Percentiles rank a stretch among this genome's conserved stretches.
These are phyloP conservation scores for Sinotaia quadrata DNA, from an alignment of 2,888 invertebrate genomes.

Conservation along the genomic window DNA sequence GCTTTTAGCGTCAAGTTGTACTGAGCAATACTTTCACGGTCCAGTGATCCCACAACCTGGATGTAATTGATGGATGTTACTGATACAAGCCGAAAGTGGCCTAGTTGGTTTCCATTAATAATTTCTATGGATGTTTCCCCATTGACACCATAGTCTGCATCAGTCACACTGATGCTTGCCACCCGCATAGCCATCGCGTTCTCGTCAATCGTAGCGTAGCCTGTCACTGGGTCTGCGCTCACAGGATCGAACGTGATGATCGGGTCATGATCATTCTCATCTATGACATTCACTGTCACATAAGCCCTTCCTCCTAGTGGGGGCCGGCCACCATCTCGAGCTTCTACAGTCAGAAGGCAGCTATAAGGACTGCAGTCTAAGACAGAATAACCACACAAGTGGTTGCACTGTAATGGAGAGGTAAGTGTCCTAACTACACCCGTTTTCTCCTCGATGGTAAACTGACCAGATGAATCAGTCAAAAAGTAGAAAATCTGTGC, in stretches of 20 bases:
- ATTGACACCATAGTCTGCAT: slow-evolving; percentile 92
- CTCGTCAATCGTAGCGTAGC: slow-evolving; percentile 92
- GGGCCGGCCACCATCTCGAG: slow-evolving; percentile 92
- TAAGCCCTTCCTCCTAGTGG: slow-evolving; percentile 82
- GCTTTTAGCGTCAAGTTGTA: slow-evolving; percentile 95
- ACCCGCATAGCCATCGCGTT: slow-evolving; percentile 92
- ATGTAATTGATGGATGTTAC: slow-evolving; percentile 89
- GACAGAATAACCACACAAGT: slow-evolving; percentile 39
- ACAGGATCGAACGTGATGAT: slow-evolving; percentile 75
- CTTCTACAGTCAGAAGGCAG: slow-evolving; percentile 94
- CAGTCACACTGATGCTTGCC: slow-evolving; percentile 92
- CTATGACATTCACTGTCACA: slow-evolving; percentile 63
- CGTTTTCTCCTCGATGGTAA: slow-evolving; percentile 91
- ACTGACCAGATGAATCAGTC: slow-evolving; percentile 81
- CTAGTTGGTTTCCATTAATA: slow-evolving; percentile 88
- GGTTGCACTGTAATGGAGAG: slow-evolving; percentile 47
- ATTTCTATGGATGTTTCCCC: slow-evolving; percentile 90
- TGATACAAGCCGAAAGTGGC: slow-evolving; percentile 89
- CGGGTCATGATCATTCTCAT: slow-evolving; percentile 69
- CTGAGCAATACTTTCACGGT: slow-evolving; percentile 92
- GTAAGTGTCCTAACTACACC: slow-evolving; percentile 88
- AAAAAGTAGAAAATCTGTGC: slow-evolving; percentile 92
- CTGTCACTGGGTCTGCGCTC: slow-evolving; percentile 15
- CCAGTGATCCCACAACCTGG: slow-evolving; percentile 89
- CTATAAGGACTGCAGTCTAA: slow-evolving; percentile 80